These are phyloP conservation scores for Helleia helle DNA, from an alignment of 2,888 invertebrate genomes.

Conservation along the genomic window DNA sequence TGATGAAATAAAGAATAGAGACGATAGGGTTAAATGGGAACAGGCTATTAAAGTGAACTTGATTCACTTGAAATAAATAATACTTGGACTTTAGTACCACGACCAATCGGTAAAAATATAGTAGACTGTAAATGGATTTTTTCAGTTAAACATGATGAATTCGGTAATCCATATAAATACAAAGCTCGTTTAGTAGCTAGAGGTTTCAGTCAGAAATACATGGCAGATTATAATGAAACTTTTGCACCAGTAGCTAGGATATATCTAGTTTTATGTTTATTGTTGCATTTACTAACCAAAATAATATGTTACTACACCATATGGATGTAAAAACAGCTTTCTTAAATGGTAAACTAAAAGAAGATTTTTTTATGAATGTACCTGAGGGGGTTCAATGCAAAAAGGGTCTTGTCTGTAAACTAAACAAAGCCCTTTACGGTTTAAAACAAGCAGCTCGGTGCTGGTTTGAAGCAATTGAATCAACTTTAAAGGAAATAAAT, in stretches of 20 bases:
- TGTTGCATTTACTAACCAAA: conserved; percentile 24
- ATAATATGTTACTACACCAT: conserved; percentile 20
- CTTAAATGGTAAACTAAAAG: conserved; percentile 22
- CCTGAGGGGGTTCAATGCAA: conserved; percentile 20
- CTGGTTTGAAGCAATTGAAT: conserved; percentile 22
- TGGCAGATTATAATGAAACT: conserved; percentile 26
- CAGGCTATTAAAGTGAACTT: conserved; percentile 19
- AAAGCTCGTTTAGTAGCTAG: conserved; percentile 27
- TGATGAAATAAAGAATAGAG: conserved; percentile 15
- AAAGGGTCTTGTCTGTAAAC: conserved; percentile 24
- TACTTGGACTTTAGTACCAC: conserved; percentile 22
- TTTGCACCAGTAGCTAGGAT: too few relatives aligned
- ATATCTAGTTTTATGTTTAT: conserved; percentile 25
- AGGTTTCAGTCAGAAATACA: conserved; percentile 27
- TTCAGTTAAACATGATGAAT: conserved; percentile 22
- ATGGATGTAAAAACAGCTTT: conserved; percentile 25
- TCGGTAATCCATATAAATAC: conserved; percentile 20
- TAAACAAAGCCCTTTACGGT: conserved; percentile 25
- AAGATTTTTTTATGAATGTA: conserved; percentile 25
- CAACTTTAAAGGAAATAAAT: conserved; percentile 16
- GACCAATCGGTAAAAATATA: conserved; percentile 23
- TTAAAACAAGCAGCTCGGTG: conserved; percentile 23
- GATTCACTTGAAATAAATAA: conserved; percentile 23
- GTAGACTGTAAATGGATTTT: conserved; percentile 28
- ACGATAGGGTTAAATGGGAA: conserved; percentile 19